A percentile compares a stretch with the other conserved stretches of the same genome.
Evolutionary conservation across 2,888 invertebrate genomes (phyloP).

Genomic region (Ceriagrion tenellum): DNA sequence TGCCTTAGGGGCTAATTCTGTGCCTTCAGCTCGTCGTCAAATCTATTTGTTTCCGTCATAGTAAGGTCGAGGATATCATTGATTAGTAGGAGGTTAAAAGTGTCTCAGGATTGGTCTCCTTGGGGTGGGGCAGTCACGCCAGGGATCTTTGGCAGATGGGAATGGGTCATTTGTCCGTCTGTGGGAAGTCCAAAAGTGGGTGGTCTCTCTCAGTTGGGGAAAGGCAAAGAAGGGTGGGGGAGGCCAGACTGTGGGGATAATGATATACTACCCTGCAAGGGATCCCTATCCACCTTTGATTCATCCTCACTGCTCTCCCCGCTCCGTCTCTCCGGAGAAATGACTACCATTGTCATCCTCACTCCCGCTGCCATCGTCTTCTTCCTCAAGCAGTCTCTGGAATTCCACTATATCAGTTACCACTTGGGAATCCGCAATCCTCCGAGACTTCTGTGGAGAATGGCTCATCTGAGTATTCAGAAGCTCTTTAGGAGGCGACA

Average conservation of each 20-base stretch:
- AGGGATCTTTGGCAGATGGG: not conserved
- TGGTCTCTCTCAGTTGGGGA: not conserved
- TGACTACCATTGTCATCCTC: not conserved
- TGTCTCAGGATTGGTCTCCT: not conserved
- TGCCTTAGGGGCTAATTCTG: not conserved
- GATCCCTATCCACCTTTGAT: not conserved
- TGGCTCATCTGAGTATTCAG: not conserved
- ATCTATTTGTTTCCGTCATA: not conserved
- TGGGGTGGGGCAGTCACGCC: not conserved
- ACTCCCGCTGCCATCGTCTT: not conserved
- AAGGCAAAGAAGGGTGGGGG: not conserved
- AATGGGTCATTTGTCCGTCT: not conserved
- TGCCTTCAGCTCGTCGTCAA: not conserved
- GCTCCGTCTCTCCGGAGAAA: not conserved
- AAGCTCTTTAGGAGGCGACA: not conserved
- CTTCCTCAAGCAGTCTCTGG: not conserved
- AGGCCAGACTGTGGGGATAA: not conserved
- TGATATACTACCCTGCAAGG: not conserved
- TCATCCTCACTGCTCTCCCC: not conserved
- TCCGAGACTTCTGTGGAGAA: not conserved
- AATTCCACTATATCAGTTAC: not conserved
- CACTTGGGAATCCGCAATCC: not conserved
- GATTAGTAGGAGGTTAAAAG: not conserved
- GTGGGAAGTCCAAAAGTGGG: not conserved
- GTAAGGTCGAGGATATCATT: not conserved